phyloP scores from a whole-genome alignment of 2,888 invertebrate species.

The Brachylomia viminalis region DNA sequence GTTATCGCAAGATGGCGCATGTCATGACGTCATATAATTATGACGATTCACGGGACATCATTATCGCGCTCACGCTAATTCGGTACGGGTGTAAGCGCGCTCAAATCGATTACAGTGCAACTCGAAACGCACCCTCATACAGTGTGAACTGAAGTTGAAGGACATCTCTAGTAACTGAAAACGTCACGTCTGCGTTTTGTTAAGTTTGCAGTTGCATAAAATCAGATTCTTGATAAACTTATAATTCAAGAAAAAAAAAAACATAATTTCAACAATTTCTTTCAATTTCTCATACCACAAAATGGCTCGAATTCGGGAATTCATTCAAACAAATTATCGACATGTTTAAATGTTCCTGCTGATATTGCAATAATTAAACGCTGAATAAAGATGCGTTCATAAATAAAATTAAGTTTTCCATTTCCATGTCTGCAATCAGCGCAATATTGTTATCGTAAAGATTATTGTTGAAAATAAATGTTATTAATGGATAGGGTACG shows the following conservation, averaged over 20 bases:
- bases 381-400: slow-evolving; percentile 25
- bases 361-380: slow-evolving; percentile 46
- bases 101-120: too few relatives aligned
- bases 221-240: neutral
- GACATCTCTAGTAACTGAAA: slow-evolving; percentile 11
- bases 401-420: neutral
- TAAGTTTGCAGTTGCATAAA: neutral
- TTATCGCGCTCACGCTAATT: too few relatives aligned
- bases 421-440: neutral
- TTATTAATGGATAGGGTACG: neutral
- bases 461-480: slow-evolving; percentile 20
- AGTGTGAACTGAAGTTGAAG: neutral
- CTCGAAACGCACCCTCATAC: too few relatives aligned
- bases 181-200: slow-evolving; percentile 27
- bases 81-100: too few relatives aligned
- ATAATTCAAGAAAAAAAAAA: neutral
- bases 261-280: too few relatives aligned
- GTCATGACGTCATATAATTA: too few relatives aligned
- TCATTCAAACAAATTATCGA: neutral
- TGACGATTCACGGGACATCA: too few relatives aligned
- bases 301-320: neutral
- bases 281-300: neutral
- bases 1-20: too few relatives aligned
- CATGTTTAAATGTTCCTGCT: neutral
- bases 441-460: neutral